Percentiles rank a stretch among this genome's conserved stretches.
Evolutionary conservation across 1,140 invertebrate genomes (phyloP).

Genomic region (Drosophila asahinai): DNA sequence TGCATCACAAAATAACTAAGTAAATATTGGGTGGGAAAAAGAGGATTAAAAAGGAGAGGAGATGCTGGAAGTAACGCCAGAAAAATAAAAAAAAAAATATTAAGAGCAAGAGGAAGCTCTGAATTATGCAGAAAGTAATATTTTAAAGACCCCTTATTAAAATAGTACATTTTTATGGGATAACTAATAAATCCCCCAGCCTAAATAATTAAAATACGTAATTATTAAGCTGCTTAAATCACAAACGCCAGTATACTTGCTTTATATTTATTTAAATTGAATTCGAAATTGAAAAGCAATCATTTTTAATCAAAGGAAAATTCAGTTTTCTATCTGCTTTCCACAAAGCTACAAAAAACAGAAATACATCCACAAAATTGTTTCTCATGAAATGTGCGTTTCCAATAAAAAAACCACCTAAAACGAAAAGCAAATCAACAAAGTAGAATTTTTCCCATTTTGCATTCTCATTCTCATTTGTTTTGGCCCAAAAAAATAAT

Average conservation of each 20-base stretch:
- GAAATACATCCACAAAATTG: not conserved
- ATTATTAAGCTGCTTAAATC: too few species aligned
- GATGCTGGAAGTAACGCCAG: not conserved
- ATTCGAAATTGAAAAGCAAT: not conserved
- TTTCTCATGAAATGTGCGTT: not conserved
- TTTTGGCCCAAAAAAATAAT: constrained; percentile 6
- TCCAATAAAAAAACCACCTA: constrained; percentile 3
- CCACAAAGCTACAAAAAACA: not conserved
- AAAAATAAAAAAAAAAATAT: not conserved
- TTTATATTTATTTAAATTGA: too few species aligned
- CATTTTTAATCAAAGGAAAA: not conserved
- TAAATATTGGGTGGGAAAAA: constrained; percentile 13
- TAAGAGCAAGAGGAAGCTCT: too few species aligned
- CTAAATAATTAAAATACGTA: too few species aligned
- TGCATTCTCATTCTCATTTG: constrained; percentile 9
- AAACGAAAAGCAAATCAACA: constrained; percentile 18
- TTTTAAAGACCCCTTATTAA: too few species aligned
- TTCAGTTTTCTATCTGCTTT: not conserved
- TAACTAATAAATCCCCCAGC: too few species aligned
- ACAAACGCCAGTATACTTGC: too few species aligned
- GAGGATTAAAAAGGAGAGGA: not conserved
- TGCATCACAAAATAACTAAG: constrained; percentile 29
- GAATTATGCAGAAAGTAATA: too few species aligned
- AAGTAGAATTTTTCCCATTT: constrained; percentile 10
- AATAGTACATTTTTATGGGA: too few species aligned